Percentiles rank a stretch among this genome's conserved stretches.
Evolutionary conservation across 2,888 invertebrate species (phyloP).

Genomic region (Callyntrura sp.): DNA sequence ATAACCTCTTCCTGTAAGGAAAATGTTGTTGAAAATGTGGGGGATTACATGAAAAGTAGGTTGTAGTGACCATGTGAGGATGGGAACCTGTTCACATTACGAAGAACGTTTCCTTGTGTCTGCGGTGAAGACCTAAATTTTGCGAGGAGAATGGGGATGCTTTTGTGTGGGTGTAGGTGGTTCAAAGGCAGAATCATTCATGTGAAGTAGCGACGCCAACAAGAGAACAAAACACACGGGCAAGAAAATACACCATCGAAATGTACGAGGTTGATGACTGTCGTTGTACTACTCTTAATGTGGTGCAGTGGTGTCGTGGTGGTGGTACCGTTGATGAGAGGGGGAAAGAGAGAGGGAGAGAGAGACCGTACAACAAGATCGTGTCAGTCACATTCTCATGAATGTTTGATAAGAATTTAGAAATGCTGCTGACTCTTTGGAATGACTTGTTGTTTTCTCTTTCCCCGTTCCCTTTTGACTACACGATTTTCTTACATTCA

Average conservation of each 20-base stretch:
- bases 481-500: slow-evolving; percentile 19
- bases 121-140: slow-evolving; percentile 8
- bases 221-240: slow-evolving; percentile 9
- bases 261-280: background rate
- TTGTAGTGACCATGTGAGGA: slow-evolving; percentile 11
- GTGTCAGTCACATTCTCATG: slow-evolving; percentile 62
- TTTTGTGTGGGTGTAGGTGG: background rate
- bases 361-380: background rate
- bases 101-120: background rate
- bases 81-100: slow-evolving; percentile 22
- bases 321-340: background rate
- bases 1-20: slow-evolving; percentile 8
- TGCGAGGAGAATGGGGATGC: slow-evolving; percentile 17
- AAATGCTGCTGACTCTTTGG: slow-evolving; percentile 49
- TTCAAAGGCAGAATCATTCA: background rate
- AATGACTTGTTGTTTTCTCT: slow-evolving; percentile 29
- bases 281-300: background rate
- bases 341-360: background rate
- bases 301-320: background rate
- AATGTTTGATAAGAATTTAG: slow-evolving; percentile 70
- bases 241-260: background rate
- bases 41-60: slow-evolving; percentile 32
- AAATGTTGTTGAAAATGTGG: slow-evolving; percentile 31
- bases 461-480: background rate
- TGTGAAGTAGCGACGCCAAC: slow-evolving; percentile 33